Percentiles rank a stretch among this genome's conserved stretches.
Conservation (phyloP, 2,113 vertebrate genomes). For the Dendrocopos noguchii region DNA sequence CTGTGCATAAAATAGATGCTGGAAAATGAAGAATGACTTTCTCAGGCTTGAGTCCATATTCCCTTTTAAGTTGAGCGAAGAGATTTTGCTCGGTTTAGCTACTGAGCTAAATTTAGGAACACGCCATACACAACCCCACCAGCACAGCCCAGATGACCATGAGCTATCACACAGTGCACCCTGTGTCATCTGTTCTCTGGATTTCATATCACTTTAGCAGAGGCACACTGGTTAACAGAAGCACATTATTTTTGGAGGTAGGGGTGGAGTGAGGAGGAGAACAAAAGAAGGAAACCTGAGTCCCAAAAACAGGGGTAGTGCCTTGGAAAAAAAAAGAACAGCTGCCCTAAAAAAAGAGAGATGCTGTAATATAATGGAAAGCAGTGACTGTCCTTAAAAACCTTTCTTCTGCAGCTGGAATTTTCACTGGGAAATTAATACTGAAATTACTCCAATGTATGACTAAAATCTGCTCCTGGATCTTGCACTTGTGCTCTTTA, state of each 20-base stretch:
- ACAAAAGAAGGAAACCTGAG: constrained; percentile 52
- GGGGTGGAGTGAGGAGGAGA: constrained; percentile 15
- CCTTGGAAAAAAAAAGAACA: neutral
- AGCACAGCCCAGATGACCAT: neutral
- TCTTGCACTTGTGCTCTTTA: neutral
- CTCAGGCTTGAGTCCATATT: neutral
- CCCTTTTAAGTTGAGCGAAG: neutral
- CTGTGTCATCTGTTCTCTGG: neutral
- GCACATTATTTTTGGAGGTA: neutral
- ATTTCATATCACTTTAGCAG: neutral
- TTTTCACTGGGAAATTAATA: neutral
- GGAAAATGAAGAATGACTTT: neutral
- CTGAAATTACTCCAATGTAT: neutral
- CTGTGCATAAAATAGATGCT: neutral
- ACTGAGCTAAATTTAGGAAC: constrained; percentile 20
- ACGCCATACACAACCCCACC: fast-evolving
- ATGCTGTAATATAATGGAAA: neutral
- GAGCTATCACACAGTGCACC: neutral
- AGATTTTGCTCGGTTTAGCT: neutral
- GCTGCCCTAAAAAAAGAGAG: neutral
- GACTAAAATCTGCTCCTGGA: neutral
- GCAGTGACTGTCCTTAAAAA: neutral
- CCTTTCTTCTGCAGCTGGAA: neutral
- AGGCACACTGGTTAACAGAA: neutral
- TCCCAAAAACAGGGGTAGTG: neutral